Conservation (phyloP, 2,797 vertebrate species). For the Myotis daubentonii region DNA sequence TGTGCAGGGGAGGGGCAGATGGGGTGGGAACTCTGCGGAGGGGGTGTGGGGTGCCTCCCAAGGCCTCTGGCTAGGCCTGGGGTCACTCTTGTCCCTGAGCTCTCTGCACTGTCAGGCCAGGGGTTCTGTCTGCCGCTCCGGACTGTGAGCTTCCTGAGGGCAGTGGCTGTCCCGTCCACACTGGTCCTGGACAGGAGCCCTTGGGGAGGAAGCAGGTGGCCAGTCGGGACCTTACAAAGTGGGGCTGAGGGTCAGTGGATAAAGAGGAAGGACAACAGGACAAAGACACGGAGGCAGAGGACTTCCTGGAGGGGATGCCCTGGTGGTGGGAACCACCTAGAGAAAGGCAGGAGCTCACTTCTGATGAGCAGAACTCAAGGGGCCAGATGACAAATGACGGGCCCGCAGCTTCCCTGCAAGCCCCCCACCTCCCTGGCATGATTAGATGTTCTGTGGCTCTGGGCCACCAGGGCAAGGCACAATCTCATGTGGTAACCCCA, state of each 20-base stretch:
- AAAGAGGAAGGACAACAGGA: background rate
- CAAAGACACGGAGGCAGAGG: rapidly evolving
- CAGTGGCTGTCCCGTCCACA: too few relatives aligned
- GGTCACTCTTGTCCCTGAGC: background rate
- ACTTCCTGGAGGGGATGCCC: background rate
- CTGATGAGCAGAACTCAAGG: background rate
- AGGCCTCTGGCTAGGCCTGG: background rate
- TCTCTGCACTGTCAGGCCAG: background rate
- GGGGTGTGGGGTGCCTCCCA: background rate
- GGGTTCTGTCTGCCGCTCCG: background rate
- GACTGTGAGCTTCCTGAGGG: background rate
- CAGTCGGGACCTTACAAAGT: background rate
- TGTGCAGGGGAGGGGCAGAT: background rate
- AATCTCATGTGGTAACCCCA: background rate
- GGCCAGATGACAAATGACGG: background rate
- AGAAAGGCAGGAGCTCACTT: background rate
- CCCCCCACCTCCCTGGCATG: too few relatives aligned
- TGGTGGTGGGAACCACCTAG: too few relatives aligned
- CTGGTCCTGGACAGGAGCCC: background rate
- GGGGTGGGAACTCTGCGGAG: background rate
- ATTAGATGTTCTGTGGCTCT: background rate
- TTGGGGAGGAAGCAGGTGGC: background rate
- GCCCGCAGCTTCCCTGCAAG: too few relatives aligned
- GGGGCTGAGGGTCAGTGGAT: background rate
- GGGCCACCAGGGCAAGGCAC: background rate